A percentile compares a stretch with the other conserved stretches of the same genome.
Conservation (phyloP, 2,113 vertebrate species). For the Amphiprion ocellaris region DNA sequence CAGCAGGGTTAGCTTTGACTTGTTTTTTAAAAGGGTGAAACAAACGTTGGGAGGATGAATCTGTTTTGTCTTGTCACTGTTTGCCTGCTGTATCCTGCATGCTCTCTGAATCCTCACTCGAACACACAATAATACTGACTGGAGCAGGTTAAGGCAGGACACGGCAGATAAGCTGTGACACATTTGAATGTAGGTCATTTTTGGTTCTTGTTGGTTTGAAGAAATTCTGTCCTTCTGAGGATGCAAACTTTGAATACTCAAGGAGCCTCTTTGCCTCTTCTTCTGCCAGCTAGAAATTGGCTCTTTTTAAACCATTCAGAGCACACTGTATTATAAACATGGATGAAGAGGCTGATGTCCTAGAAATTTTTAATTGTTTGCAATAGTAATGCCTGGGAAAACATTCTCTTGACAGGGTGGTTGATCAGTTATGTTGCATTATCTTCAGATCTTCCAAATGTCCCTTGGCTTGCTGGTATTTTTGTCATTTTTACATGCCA, state of each 20-base stretch:
- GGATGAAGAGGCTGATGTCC: slow-evolving; percentile 26
- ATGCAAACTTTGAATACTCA: slow-evolving; percentile 58
- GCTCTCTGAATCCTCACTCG: slow-evolving; percentile 30
- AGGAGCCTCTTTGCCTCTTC: slow-evolving; percentile 42
- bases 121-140: slow-evolving; percentile 25
- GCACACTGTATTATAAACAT: slow-evolving; percentile 20
- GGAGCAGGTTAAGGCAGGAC: slow-evolving; percentile 64
- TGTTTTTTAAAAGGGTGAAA: slow-evolving; percentile 29
- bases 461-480: slow-evolving; percentile 75
- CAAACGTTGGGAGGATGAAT: slow-evolving; percentile 46
- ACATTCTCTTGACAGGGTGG: slow-evolving; percentile 30
- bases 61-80: slow-evolving; percentile 41
- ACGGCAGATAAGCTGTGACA: slow-evolving; percentile 63
- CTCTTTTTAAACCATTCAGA: slow-evolving; percentile 42
- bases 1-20: slow-evolving; percentile 40
- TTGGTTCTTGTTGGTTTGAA: slow-evolving; percentile 49
- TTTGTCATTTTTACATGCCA: slow-evolving; percentile 79
- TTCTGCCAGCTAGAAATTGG: slow-evolving; percentile 27
- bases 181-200: slow-evolving; percentile 65
- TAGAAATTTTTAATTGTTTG: slow-evolving; percentile 31
- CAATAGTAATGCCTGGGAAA: slow-evolving; percentile 4
- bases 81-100: slow-evolving; percentile 27
- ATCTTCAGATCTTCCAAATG: slow-evolving; percentile 62
- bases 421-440: slow-evolving; percentile 62
- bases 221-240: slow-evolving; percentile 61